Evolutionary conservation across 1,140 invertebrate species (phyloP), one percentile per base, ranked within the genome.

Genomic region (Parapsyche elsis): DNA sequence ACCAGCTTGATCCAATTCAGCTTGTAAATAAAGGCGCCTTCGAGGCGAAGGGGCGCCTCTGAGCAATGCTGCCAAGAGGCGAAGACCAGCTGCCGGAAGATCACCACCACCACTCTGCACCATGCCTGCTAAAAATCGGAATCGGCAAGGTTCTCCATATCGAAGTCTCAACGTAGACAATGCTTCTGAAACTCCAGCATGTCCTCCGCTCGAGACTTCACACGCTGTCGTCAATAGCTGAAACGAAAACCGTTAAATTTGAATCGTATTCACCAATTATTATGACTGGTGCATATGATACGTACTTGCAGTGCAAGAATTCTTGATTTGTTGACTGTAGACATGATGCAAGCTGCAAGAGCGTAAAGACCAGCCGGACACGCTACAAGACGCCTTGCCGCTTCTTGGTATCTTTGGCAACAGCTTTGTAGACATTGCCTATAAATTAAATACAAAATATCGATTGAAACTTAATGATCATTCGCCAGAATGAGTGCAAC

Each of bases 121-220:
- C 88, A 97, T 96, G 1, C 96, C 96, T 9, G 97, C 93, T 0
- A 98, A 90, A 84, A 98, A 94, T 75, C 96, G 92, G 87, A 98
- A 98, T 83, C 97, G 90, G 2, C 97, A 96, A 0, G 96, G 95
- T 86, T 99, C 97, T 21, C 96, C 96, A 85, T 96, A 96, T 44
- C 96, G 90, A 0, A 98, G 88, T 14, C 97, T 91, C 53, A 98
- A 88, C 0, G 96, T 97, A 0, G 96, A 96, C 76, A 98, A 91
- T 0, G 97, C 96, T 86, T 98, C 97, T 0, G 96, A 94, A 10
- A 98, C 94, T 78, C 94, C 92, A 0, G 91, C 91, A 87, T 96
- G 95, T 5, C 95, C 96, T 10, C 88, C 88, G 0, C 90, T 90
- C 1, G 92, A 90, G 46, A 92, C 91, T 84, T 94, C 92, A 87